phyloP scores from a whole-genome alignment of 2,888 invertebrate genomes.

The Papilio gigon region DNA sequence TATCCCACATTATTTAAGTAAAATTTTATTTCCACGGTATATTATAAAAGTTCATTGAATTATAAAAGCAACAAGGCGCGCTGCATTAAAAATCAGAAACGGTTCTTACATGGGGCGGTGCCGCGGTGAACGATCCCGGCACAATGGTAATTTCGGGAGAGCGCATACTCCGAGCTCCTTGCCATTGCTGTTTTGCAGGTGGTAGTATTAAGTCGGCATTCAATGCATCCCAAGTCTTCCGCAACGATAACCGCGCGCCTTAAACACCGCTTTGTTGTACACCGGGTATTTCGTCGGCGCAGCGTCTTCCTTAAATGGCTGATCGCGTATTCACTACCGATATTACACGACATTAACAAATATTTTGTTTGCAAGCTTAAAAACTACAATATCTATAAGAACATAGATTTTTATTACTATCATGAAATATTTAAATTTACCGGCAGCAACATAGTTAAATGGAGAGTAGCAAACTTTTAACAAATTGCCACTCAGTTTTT shows the following conservation, averaged over 20 bases:
- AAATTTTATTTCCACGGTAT: neutral
- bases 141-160: slow-evolving; percentile 39
- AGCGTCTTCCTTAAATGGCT: neutral
- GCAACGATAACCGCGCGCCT: slow-evolving; percentile 46
- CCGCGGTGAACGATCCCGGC: slow-evolving; percentile 30
- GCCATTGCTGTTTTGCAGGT: slow-evolving; percentile 15
- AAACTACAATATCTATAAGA: neutral
- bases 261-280: slow-evolving; percentile 55
- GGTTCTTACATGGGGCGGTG: slow-evolving; percentile 20
- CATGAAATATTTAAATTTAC: neutral
- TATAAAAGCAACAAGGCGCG: neutral
- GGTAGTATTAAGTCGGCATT: slow-evolving; percentile 30
- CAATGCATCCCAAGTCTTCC: slow-evolving; percentile 32
- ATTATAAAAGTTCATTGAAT: slow-evolving; percentile 14
- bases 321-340: too few relatives aligned
- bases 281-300: slow-evolving; percentile 53
- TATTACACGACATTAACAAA: neutral
- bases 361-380: neutral
- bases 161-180: slow-evolving; percentile 24
- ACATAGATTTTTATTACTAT: neutral
- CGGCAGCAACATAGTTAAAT: neutral
- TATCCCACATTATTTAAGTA: too few relatives aligned
- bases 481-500: neutral
- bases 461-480: neutral
- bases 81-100: slow-evolving; percentile 36